These are phyloP conservation scores for Homalodisca vitripennis DNA, from an alignment of 1,140 invertebrate species.

Conservation along the genomic window DNA sequence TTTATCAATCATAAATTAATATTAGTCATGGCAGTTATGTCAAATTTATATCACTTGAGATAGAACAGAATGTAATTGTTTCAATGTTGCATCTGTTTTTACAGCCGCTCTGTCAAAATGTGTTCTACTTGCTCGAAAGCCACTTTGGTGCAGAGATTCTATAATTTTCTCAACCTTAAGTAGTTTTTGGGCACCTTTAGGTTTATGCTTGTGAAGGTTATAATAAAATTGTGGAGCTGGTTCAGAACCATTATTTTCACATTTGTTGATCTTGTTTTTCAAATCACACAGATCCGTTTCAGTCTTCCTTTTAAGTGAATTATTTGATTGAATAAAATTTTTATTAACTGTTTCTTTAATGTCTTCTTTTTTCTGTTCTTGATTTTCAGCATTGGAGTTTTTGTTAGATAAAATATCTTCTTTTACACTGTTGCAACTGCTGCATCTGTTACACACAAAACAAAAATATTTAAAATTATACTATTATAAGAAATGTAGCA, in stretches of 20 bases:
- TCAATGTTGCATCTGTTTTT: conserved; percentile 45
- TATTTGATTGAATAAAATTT: too few species aligned
- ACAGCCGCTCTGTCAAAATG: conserved; percentile 48
- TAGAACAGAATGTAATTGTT: conserved; percentile 17
- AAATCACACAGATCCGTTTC: neutral
- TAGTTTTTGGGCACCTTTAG: conserved; percentile 43
- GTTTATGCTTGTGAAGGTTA: conserved; percentile 45
- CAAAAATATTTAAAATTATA: too few species aligned
- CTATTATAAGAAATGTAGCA: too few species aligned
- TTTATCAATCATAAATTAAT: neutral
- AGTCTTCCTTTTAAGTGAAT: neutral
- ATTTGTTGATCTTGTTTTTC: neutral
- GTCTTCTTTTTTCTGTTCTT: too few species aligned
- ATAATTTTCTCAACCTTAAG: conserved; percentile 46
- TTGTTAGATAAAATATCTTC: too few species aligned
- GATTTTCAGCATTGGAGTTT: too few species aligned
- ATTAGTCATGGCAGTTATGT: neutral
- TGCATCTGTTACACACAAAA: too few species aligned
- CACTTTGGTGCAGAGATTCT: conserved; percentile 41
- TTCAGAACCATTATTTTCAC: neutral
- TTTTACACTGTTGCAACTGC: too few species aligned
- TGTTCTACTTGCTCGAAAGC: conserved; percentile 47
- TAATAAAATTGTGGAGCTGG: conserved; percentile 45
- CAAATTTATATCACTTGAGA: neutral
- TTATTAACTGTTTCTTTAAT: too few species aligned